Conservation (phyloP, 2,113 vertebrate species). For the Todiramphus saurophagus region DNA sequence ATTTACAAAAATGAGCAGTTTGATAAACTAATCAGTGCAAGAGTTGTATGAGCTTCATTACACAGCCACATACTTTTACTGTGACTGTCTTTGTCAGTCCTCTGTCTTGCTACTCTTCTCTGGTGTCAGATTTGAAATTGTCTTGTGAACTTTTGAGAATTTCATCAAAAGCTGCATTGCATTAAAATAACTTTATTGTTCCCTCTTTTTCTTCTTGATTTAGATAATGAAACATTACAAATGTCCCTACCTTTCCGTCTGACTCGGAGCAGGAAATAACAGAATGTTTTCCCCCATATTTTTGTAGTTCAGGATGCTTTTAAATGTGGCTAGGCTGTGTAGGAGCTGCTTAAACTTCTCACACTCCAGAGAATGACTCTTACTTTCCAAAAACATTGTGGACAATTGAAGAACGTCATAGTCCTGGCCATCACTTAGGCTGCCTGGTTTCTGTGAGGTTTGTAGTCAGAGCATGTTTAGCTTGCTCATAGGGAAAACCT, state of each 20-base stretch:
- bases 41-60: neutral
- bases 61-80: neutral
- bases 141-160: neutral
- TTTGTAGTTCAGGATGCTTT: neutral
- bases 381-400: neutral
- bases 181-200: neutral
- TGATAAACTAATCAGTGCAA: neutral
- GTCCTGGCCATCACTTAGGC: neutral
- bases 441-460: neutral
- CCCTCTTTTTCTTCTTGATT: neutral
- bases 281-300: neutral
- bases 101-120: neutral
- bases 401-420: neutral
- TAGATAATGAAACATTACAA: neutral
- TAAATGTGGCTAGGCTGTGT: neutral
- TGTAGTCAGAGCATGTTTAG: neutral
- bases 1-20: neutral
- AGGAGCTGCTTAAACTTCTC: neutral
- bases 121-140: neutral
- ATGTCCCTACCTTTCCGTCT: neutral
- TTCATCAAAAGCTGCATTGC: neutral
- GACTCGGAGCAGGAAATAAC: neutral
- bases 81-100: neutral
- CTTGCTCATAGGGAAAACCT: neutral
- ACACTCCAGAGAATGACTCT: neutral